Evolutionary conservation across 1,140 invertebrate species (phyloP), one percentile per base, ranked within the genome.

Genomic region (Apis florea): DNA sequence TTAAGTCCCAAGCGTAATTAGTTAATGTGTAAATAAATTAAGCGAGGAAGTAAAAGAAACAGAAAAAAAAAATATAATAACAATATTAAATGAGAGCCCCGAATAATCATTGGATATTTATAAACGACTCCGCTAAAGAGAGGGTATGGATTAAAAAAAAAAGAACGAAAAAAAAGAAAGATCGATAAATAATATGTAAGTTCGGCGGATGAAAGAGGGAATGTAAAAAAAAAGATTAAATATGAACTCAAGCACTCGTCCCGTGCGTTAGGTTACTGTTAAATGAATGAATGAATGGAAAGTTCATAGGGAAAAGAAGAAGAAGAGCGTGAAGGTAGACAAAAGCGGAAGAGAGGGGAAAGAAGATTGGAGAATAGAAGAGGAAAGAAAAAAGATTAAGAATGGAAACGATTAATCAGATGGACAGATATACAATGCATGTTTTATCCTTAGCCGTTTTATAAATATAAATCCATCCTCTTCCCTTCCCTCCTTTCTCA

Each of bases 21-120:
- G 91, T 88, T 92, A 91, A 91, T 93, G 92, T 93, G 92, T 93
- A 93, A 92, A 93, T 93, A 93, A 91, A 92, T 84, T 92, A 93
- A 93, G 89, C 89, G 86, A 93, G 85, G 88, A 92, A 92, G 87
- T 92, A 92, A 92, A 92, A 85, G 6, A 53, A 53, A 26, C n/a
- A 47, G 40, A 73, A 24, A 49, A 74, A 63, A 75, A 74, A 51
- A 74, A 61, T 26, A 40, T 40, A 6, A 40, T 40, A 61, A 31
- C 61, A 63, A 64, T 90, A 93, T 90, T 90, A 90, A 91, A 92
- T 68, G 74, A 88, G 71, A 88, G 79, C 88, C 84, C 84, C 90
- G 91, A 92, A 89, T 92, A 93, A 93, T 91, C 89, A 90, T 92
- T 92, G 90, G 90, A 91, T 93, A 92, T 91, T 92, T 90, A 92